phyloP scores from a whole-genome alignment of 2,113 vertebrate genomes.

The Odobenus rosmarus region DNA sequence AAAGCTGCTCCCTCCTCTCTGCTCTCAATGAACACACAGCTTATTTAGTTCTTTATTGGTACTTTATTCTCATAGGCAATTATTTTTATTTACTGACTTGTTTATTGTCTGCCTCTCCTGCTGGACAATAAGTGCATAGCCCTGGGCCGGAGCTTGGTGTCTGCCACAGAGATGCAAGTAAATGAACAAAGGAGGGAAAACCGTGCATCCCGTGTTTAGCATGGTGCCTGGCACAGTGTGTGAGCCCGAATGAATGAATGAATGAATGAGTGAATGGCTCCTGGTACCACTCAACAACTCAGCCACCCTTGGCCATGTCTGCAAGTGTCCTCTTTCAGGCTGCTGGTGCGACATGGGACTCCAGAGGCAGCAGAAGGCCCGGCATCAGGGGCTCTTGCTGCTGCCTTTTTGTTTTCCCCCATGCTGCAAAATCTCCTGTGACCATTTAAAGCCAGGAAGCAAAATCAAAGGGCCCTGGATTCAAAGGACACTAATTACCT shows the following conservation, averaged over 20 bases:
- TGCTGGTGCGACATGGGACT: not conserved
- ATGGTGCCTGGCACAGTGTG: not conserved
- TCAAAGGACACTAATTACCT: constrained; percentile 82
- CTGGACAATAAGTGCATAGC: not conserved
- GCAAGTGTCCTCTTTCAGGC: not conserved
- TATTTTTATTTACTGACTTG: not conserved
- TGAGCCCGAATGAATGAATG: not conserved
- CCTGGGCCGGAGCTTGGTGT: not conserved
- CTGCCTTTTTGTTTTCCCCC: constrained; percentile 21
- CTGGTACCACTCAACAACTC: too few relatives aligned
- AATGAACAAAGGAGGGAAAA: not conserved
- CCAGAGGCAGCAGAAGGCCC: not conserved
- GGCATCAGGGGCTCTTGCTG: not conserved
- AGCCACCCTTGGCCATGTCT: not conserved
- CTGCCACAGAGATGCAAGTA: not conserved
- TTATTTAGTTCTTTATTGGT: not conserved
- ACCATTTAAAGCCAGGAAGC: constrained; percentile 77
- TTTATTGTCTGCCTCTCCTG: constrained; percentile 18
- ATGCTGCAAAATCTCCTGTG: constrained; percentile 75
- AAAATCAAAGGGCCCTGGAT: constrained; percentile 79
- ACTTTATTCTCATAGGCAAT: not conserved
- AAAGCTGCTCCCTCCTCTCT: not conserved
- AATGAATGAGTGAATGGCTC: not conserved
- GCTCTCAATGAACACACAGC: not conserved
- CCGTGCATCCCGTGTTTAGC: not conserved